Conservation (phyloP, 2,113 vertebrate genomes). For the Harpagus bidentatus region DNA sequence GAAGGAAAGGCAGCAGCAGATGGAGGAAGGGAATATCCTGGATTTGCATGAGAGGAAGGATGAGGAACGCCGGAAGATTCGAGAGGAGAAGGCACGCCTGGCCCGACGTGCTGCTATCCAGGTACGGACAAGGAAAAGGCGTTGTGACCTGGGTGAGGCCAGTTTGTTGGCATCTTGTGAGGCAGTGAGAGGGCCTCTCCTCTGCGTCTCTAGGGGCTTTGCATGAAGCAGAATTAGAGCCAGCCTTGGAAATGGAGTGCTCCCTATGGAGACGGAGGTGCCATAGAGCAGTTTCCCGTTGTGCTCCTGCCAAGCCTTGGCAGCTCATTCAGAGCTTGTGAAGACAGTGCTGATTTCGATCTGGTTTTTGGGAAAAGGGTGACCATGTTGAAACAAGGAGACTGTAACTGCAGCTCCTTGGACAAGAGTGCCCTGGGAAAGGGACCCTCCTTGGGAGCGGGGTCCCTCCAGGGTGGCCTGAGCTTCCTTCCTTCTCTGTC, state of each 20-base stretch:
- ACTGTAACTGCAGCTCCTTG: neutral
- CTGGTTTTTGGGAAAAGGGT: neutral
- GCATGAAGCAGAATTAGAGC: neutral
- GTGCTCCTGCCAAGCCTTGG: slow-evolving; percentile 23
- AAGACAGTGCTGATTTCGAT: neutral
- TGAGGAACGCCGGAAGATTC: slow-evolving; percentile 78
- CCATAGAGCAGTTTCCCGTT: neutral
- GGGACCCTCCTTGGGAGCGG: neutral
- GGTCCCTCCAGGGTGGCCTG: neutral
- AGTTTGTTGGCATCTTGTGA: accelerated
- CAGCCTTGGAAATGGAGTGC: neutral
- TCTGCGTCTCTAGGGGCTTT: neutral
- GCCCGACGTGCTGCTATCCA: slow-evolving; percentile 85
- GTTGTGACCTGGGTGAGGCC: accelerated
- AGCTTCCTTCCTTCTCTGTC: neutral
- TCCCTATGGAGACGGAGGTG: neutral
- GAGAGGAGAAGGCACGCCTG: slow-evolving; percentile 87
- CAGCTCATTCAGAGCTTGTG: neutral
- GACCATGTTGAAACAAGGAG: accelerated
- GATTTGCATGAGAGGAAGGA: slow-evolving; percentile 73
- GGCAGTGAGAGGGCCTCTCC: neutral
- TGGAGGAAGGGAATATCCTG: slow-evolving; percentile 62
- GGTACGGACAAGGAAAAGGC: slow-evolving; percentile 53
- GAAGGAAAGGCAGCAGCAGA: slow-evolving; percentile 78
- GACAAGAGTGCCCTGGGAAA: neutral